These are phyloP conservation scores for Peromyscus nudipes DNA, from an alignment of 2,797 vertebrate genomes.

Conservation along the genomic window DNA sequence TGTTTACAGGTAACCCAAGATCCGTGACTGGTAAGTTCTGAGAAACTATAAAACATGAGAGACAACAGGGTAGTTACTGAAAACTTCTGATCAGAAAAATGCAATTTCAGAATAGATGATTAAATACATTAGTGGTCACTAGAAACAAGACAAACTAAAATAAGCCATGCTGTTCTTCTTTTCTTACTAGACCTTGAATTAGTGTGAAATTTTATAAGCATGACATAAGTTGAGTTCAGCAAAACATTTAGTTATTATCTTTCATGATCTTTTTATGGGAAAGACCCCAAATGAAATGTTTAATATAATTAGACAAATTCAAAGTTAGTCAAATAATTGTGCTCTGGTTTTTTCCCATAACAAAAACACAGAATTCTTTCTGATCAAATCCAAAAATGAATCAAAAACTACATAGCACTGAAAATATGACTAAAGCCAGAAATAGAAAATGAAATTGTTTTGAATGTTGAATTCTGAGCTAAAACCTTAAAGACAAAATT, in stretches of 20 bases:
- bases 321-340: background rate
- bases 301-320: background rate
- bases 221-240: conserved; percentile 39
- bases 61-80: background rate
- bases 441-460: background rate
- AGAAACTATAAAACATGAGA: conserved; percentile 55
- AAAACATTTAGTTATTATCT: conserved; percentile 9
- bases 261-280: conserved; percentile 19
- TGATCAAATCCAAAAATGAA: conserved; percentile 32
- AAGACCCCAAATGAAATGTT: conserved; percentile 11
- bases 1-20: conserved; percentile 70
- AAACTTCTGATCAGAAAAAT: conserved; percentile 29
- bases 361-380: background rate
- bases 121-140: background rate
- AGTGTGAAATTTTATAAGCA: background rate
- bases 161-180: background rate
- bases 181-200: background rate
- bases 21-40: background rate
- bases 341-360: background rate
- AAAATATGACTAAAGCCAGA: background rate
- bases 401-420: background rate
- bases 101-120: background rate
- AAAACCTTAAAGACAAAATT: conserved; percentile 32
- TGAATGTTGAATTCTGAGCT: background rate
- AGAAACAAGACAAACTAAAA: background rate